phyloP scores from a whole-genome alignment of 2,888 invertebrate species.

The Hyles lineata region DNA sequence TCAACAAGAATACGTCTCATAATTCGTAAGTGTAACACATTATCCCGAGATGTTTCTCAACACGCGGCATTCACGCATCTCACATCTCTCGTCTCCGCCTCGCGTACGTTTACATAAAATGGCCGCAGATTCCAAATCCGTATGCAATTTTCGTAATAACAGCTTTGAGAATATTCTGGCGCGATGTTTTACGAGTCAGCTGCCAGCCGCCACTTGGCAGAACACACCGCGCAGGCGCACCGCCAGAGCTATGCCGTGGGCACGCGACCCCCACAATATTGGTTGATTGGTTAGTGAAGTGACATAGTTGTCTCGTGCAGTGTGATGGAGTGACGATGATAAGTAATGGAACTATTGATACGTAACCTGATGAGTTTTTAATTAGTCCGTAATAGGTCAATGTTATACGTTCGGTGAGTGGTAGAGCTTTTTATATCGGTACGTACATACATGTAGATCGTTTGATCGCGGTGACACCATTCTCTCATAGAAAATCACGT shows the following conservation, averaged over 20 bases:
- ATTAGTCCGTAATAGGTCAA: too few species aligned
- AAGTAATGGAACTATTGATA: too few species aligned
- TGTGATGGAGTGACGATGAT: too few species aligned
- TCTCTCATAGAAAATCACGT: too few species aligned
- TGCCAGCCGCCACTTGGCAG: slow-evolving; percentile 23
- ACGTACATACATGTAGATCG: too few species aligned
- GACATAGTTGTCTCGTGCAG: too few species aligned
- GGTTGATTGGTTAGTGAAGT: too few species aligned
- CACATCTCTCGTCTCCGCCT: slow-evolving; percentile 11
- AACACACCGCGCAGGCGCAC: not conserved
- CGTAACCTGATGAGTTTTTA: too few species aligned
- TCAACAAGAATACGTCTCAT: not conserved
- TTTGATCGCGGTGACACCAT: too few species aligned
- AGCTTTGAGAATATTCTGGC: slow-evolving; percentile 31
- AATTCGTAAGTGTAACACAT: not conserved
- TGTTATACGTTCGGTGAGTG: too few species aligned
- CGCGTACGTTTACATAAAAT: slow-evolving; percentile 27
- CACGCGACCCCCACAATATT: not conserved
- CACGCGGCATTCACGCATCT: not conserved
- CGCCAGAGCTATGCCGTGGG: not conserved
- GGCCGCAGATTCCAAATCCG: slow-evolving; percentile 29
- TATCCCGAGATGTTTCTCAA: not conserved
- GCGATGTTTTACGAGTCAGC: slow-evolving; percentile 31
- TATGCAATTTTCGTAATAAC: slow-evolving; percentile 34
- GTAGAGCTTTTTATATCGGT: too few species aligned